A percentile compares a stretch with the other conserved stretches of the same genome.
Conservation (phyloP, 1,140 invertebrate species). For the Drosophila tsacasi region DNA sequence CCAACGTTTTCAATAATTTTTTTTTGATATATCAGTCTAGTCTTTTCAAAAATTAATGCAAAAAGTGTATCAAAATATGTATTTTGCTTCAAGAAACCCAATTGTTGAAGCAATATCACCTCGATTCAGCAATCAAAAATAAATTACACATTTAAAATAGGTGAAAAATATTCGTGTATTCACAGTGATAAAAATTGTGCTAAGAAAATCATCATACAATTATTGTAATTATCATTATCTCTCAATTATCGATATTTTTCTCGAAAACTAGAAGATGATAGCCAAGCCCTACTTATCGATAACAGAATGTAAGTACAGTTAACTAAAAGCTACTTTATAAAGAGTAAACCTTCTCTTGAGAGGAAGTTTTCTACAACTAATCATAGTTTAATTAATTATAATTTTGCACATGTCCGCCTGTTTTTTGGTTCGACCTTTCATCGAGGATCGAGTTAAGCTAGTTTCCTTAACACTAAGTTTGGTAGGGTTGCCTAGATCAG, state of each 20-base stretch:
- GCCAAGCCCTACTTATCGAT: slow-evolving; percentile 62
- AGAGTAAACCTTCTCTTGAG: neutral
- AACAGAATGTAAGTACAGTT: slow-evolving; percentile 49
- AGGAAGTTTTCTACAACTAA: neutral
- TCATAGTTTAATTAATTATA: slow-evolving; percentile 29
- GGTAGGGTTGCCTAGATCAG: slow-evolving; percentile 55
- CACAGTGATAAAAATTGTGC: slow-evolving; percentile 69
- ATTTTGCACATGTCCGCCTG: slow-evolving; percentile 81
- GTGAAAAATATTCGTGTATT: slow-evolving; percentile 68
- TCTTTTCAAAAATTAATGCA: neutral
- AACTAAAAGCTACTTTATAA: slow-evolving; percentile 6
- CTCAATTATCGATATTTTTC: slow-evolving; percentile 18
- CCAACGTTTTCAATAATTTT: too few relatives aligned
- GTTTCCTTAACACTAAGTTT: slow-evolving; percentile 27
- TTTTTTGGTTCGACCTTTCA: slow-evolving; percentile 26
- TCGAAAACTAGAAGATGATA: slow-evolving; percentile 23
- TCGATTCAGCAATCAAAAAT: slow-evolving; percentile 5
- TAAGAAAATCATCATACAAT: slow-evolving; percentile 48
- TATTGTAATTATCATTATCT: slow-evolving; percentile 1
- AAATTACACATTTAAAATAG: slow-evolving; percentile 7
- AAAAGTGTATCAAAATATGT: neutral
- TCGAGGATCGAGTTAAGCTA: slow-evolving; percentile 34
- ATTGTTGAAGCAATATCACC: neutral
- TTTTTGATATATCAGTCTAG: too few relatives aligned
- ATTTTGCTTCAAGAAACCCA: neutral